phyloP scores from a whole-genome alignment of 2,888 invertebrate species.

The Orthosia cruda region DNA sequence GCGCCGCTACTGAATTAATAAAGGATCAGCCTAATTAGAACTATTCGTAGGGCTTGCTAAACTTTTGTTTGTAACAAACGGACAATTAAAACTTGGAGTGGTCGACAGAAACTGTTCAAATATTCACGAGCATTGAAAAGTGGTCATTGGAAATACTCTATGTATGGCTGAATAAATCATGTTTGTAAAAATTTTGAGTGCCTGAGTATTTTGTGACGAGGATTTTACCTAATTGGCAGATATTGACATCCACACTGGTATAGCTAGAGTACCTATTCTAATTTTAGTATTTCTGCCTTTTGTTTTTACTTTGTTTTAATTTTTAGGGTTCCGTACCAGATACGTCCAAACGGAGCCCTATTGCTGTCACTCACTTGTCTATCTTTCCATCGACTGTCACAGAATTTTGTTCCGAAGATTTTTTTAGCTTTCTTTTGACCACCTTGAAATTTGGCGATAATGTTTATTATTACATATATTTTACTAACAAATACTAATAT shows the following conservation, averaged over 20 bases:
- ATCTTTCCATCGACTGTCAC: too few species aligned
- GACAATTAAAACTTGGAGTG: constrained; percentile 29
- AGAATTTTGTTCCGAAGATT: too few species aligned
- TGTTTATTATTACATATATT: too few species aligned
- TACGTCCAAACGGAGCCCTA: too few species aligned
- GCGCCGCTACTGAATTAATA: constrained; percentile 29
- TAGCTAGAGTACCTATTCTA: too few species aligned
- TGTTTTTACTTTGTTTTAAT: too few species aligned
- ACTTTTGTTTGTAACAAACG: constrained; percentile 20
- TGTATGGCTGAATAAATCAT: constrained; percentile 13
- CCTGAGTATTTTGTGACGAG: not conserved
- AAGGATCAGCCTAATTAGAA: constrained; percentile 32
- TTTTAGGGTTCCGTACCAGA: too few species aligned
- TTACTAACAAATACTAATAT: too few species aligned
- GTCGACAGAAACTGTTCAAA: constrained; percentile 25
- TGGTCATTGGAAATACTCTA: not conserved
- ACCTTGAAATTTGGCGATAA: too few species aligned
- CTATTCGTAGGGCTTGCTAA: constrained; percentile 17
- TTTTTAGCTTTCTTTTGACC: too few species aligned
- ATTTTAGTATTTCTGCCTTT: too few species aligned
- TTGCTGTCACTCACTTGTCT: too few species aligned
- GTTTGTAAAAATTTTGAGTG: constrained; percentile 1
- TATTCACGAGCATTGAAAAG: constrained; percentile 29
- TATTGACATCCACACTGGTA: not conserved
- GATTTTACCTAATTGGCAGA: constrained; percentile 6